Conservation (phyloP, 2,888 invertebrate genomes). For the Drosophila niveifrons region DNA sequence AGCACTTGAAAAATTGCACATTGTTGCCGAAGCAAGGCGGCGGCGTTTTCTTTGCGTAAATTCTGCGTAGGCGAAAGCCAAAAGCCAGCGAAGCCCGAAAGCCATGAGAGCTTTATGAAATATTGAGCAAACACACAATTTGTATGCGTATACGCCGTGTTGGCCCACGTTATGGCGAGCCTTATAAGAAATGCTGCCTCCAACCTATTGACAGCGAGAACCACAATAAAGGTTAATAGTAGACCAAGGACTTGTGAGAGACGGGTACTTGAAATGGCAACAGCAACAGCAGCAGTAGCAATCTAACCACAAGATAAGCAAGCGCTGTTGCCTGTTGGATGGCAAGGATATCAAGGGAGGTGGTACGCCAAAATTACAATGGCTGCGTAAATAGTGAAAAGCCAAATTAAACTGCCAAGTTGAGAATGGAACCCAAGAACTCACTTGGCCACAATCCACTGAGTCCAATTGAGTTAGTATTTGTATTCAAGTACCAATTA, state of each 20-base stretch:
- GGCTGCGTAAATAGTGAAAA: conserved; percentile 46
- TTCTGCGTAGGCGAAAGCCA: conserved; percentile 15
- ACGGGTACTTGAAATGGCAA: conserved; percentile 29
- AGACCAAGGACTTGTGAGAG: background rate
- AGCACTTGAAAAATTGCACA: conserved; percentile 55
- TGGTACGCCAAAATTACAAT: conserved; percentile 49
- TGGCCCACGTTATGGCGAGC: conserved; percentile 3
- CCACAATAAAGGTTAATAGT: conserved; percentile 43
- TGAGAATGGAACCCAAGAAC: conserved; percentile 14
- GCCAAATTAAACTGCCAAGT: conserved; percentile 48
- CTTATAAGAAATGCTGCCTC: conserved; percentile 15
- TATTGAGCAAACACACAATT: conserved; percentile 32
- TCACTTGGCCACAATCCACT: conserved; percentile 36
- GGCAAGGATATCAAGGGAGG: background rate
- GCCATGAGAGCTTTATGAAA: conserved; percentile 44
- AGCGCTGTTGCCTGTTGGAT: background rate
- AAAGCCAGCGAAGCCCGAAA: background rate
- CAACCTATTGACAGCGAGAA: conserved; percentile 40
- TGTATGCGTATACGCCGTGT: conserved; percentile 48
- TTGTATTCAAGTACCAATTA: conserved; percentile 75
- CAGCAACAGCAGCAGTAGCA: conserved; percentile 11
- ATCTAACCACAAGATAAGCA: conserved; percentile 15
- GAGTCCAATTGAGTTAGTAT: conserved; percentile 60
- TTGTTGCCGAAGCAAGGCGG: conserved; percentile 27
- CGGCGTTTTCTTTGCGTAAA: conserved; percentile 22